Base-by-base conservation (phyloP, 1,140 invertebrate species). In the Drosophila busckii region DNA sequence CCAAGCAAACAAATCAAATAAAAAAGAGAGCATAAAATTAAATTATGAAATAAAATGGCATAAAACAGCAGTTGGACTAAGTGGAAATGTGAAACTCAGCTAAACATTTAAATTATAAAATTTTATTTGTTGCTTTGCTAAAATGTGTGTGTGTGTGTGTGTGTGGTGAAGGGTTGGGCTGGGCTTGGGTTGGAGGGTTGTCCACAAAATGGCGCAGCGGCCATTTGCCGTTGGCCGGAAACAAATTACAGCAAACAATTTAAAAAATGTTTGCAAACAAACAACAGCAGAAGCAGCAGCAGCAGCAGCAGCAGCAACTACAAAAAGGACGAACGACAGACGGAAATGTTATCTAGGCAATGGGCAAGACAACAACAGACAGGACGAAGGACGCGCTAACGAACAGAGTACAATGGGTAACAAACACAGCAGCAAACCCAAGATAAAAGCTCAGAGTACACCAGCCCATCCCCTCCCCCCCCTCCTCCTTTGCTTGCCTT, bases 231-330 rank as follows among this genome's bases (percentile, higher is more conserved):
- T 60, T 65, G 73, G 53, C 68, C 73, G 75, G 75, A 80, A 73
- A 80, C 73, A 80, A 80, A 80, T 80, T 80, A 82, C 59, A 80
- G 73, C 73, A 80, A 80, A 80, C 75, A 80, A 80, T 80, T 80
- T 82, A 82, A 80, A 80, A 80, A 80, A 80, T 80, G 75, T 80
- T 80, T 82, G 75, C 75, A 80, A 73, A 80, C 73, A 82, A 76
- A 62, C 63, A 61, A 48, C 29, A 45, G 22, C 67, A 56, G 63
- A 52, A 75, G 46, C 55, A 48, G 31, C 12, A 41, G 49, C 40
- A 42, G 48, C 31, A 58, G 53, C 53, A 59, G 48, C 42, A 52
- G 28, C 37, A 26, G 29, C 28, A 16, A 48, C 23, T 35, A 44
- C 23, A 69, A 56, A 52, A 71, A 64, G 52, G 44, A 22, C 25